A percentile compares a stretch with the other conserved stretches of the same genome.
Conservation (phyloP, 2,797 vertebrate species). For the Argyrosomus regius region DNA sequence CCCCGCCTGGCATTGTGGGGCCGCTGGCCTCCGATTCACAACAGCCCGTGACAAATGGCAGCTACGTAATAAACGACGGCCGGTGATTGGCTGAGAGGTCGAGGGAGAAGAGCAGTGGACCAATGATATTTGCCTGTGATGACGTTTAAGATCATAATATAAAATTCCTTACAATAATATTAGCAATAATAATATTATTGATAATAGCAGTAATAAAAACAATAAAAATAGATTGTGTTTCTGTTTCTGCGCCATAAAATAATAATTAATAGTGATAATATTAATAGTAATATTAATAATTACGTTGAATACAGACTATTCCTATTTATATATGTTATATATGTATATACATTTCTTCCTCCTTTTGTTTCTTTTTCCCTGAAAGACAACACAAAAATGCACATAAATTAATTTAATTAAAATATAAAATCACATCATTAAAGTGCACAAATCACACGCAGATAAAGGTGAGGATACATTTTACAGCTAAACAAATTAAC, state of each 20-base stretch:
- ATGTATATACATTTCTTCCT: background rate
- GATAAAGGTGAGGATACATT: background rate
- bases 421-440: background rate
- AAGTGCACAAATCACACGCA: background rate
- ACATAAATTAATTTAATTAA: too few relatives aligned
- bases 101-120: constrained; percentile 13
- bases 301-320: too few relatives aligned
- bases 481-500: background rate
- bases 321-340: too few relatives aligned
- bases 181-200: background rate
- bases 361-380: accelerated
- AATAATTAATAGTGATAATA: background rate
- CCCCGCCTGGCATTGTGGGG: constrained; percentile 88
- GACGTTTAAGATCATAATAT: background rate
- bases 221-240: background rate
- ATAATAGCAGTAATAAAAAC: background rate
- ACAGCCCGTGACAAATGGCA: constrained; percentile 61
- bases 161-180: background rate
- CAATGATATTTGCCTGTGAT: constrained; percentile 59
- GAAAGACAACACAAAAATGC: background rate
- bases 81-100: constrained; percentile 68
- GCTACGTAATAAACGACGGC: constrained; percentile 37
- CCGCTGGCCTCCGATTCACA: constrained; percentile 72
- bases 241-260: too few relatives aligned
- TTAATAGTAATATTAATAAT: too few relatives aligned